Base-by-base conservation (phyloP, 2,888 invertebrate genomes). In the Rhogogaster chlorosoma region DNA sequence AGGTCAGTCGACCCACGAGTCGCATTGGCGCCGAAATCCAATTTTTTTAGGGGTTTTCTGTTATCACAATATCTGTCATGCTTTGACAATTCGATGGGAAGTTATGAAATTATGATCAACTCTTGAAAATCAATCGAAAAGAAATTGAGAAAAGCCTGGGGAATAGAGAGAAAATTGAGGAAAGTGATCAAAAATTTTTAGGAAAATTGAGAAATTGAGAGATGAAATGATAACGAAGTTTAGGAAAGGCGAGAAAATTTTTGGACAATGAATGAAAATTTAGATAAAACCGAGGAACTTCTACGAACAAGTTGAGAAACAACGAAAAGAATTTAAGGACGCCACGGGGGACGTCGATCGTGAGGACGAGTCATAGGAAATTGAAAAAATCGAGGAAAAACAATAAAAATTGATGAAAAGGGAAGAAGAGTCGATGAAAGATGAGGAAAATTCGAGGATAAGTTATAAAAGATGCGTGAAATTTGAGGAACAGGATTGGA, bases 1-100 rank as follows among this genome's bases (percentile, higher is more conserved):
- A 77, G 75, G 75, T 71, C 71, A 71, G 71, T 71, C 75, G 49
- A 77, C 49, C 29, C 49, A 29, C 22, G 38, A 73, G 18, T 7
- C 26, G 9, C 49, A 49, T 77, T 49, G 75, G 75, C 49, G 75
- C 29, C 49, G 75, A 38, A 71, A 71, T 71, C 5, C 12, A 36
- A 6, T 67, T 70, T 32, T 36, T 36, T 70, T 3, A 32, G 2
- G 15, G 1, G 2, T 64, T 67, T 67, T 18, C 15, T n/a, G n/a
- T 67, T 7, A 32, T 67, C 32, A 7, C 32, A 32, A 0, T 32
- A 12, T 18, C 7, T 32, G 5, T 6, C 32, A 32, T 18, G 15
- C 18, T 32, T 32, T 15, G 0, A 29, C 15, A 10, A 3, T 32
- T 67, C 67, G 22, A 42, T 12, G 12, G 10, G 12, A 12, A 42